Conservation (phyloP, 2,797 vertebrate species). For the Margarornis squamiger region DNA sequence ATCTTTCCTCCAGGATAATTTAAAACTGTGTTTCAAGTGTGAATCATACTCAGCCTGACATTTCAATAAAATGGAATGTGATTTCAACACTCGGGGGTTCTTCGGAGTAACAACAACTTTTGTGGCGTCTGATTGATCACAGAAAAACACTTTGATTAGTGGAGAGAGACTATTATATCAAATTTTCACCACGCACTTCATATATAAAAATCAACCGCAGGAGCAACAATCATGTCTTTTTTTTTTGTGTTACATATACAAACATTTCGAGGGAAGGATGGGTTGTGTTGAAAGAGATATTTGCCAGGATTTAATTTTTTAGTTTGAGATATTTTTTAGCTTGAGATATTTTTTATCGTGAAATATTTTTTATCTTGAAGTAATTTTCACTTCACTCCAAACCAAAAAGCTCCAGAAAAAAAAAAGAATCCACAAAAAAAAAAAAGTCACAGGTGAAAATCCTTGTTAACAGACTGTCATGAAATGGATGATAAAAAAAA, state of each 20-base stretch:
- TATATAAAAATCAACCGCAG: background rate
- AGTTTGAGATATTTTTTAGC: background rate
- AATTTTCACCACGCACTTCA: background rate
- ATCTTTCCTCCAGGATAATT: conserved; percentile 90
- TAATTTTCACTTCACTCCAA: background rate
- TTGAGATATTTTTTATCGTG: background rate
- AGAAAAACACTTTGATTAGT: conserved; percentile 36
- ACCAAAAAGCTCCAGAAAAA: background rate
- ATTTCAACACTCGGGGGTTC: conserved; percentile 82
- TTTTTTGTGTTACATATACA: background rate
- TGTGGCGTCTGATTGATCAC: conserved; percentile 85
- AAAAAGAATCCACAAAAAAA: too few relatives aligned
- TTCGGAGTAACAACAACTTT: conserved; percentile 81
- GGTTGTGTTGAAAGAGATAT: background rate
- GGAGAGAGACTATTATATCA: background rate
- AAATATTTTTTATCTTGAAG: background rate
- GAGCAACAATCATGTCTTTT: background rate
- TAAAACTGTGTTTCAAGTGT: conserved; percentile 85
- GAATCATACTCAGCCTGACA: conserved; percentile 87
- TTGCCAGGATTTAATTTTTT: background rate
- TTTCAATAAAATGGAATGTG: conserved; percentile 81
- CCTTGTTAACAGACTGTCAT: conserved; percentile 13
- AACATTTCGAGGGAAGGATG: background rate
- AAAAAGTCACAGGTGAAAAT: conserved; percentile 20
- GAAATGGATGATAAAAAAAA: background rate